phyloP scores from a whole-genome alignment of 2,113 vertebrate genomes.

The Pterocles orientalis region DNA sequence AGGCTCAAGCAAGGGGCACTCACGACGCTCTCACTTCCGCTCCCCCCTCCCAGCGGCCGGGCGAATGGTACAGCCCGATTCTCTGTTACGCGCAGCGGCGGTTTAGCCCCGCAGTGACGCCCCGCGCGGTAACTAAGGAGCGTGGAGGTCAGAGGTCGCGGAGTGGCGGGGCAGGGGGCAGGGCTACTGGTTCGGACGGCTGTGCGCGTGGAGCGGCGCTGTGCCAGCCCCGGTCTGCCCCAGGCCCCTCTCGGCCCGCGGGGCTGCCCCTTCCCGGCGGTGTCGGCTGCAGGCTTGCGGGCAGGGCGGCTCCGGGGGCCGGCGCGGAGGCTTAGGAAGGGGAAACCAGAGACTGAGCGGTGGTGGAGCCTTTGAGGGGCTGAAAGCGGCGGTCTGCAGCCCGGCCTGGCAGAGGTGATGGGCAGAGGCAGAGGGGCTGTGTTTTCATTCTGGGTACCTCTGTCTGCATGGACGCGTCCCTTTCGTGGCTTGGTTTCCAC shows the following conservation, averaged over 20 bases:
- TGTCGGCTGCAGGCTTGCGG: neutral
- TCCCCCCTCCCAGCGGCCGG: rapidly evolving
- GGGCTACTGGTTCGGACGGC: rapidly evolving
- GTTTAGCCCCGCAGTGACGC: slow-evolving; percentile 73
- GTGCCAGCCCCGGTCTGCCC: too few relatives aligned
- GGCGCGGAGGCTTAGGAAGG: too few relatives aligned
- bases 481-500: too few relatives aligned
- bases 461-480: rapidly evolving
- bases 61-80: neutral
- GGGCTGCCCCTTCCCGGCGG: too few relatives aligned
- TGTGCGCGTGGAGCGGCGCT: rapidly evolving
- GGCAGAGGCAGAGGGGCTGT: rapidly evolving
- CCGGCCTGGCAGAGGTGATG: neutral
- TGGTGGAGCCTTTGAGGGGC: neutral
- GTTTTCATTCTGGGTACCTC: rapidly evolving
- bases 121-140: slow-evolving; percentile 69
- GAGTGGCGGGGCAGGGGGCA: rapidly evolving
- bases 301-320: neutral
- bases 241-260: too few relatives aligned
- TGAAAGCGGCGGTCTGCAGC: rapidly evolving
- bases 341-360: too few relatives aligned
- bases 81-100: neutral
- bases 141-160: slow-evolving; percentile 26
- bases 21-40: rapidly evolving
- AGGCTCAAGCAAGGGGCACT: neutral